Percentiles rank a stretch among this genome's conserved stretches.
phyloP scores from a whole-genome alignment of 2,113 vertebrate genomes.

The Calidris pugnax region DNA sequence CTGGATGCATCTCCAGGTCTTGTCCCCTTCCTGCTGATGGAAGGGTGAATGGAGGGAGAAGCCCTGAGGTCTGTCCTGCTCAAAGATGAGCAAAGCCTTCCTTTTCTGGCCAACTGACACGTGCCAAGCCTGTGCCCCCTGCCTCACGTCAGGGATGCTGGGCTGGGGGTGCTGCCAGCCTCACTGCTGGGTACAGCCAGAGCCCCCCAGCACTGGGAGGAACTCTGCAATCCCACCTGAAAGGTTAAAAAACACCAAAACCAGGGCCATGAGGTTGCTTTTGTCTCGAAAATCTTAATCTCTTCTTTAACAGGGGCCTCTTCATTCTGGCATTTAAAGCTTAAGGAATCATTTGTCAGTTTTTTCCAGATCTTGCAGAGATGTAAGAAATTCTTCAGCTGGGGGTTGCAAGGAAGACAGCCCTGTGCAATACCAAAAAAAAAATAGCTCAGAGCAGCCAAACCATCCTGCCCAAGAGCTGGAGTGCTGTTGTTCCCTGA shows the following conservation, averaged over 20 bases:
- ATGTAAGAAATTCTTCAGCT: background rate
- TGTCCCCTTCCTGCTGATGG: background rate
- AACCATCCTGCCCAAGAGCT: background rate
- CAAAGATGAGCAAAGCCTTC: background rate
- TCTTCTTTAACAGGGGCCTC: background rate
- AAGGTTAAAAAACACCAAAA: background rate
- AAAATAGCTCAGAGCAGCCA: background rate
- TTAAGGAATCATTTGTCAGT: background rate
- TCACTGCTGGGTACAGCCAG: background rate
- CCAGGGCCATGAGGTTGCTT: background rate
- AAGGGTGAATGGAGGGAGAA: background rate
- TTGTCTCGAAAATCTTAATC: background rate
- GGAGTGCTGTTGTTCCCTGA: background rate
- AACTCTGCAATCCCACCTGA: background rate
- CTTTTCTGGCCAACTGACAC: fast-evolving
- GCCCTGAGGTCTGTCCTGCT: background rate
- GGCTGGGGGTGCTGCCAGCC: background rate
- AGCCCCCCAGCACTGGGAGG: background rate
- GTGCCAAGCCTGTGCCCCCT: background rate
- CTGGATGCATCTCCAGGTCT: background rate
- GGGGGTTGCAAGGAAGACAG: background rate
- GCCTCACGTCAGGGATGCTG: background rate
- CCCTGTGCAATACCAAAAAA: background rate
- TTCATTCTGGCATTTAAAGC: background rate
- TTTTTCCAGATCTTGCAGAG: background rate